Percentiles rank a stretch among this genome's conserved stretches.
These are phyloP conservation scores for Orientallactaga bullata DNA, from an alignment of 2,113 vertebrate species.

Conservation along the genomic window DNA sequence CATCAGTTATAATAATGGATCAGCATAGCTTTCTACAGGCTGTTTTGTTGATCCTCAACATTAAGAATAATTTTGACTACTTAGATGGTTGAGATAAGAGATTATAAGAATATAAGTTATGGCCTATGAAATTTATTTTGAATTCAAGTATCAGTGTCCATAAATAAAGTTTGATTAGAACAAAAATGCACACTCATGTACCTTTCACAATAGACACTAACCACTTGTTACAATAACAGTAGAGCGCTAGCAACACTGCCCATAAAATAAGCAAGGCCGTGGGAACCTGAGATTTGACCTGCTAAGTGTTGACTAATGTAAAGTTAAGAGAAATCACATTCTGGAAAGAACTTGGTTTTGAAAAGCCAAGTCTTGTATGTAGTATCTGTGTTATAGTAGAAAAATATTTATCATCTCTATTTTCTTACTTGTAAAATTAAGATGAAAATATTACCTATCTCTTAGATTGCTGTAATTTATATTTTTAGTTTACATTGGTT, in stretches of 20 bases:
- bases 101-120: background rate
- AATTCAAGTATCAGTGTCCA: slow-evolving; percentile 4
- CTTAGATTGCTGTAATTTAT: background rate
- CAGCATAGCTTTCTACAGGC: background rate
- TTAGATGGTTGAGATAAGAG: background rate
- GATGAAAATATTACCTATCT: background rate
- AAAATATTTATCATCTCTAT: background rate
- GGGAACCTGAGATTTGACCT: background rate
- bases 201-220: background rate
- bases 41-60: background rate
- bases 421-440: background rate
- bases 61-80: background rate
- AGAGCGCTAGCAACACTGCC: background rate
- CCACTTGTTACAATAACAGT: background rate
- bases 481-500: background rate
- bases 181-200: background rate
- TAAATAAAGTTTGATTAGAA: background rate
- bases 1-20: background rate
- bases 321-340: background rate
- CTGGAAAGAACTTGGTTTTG: background rate
- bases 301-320: background rate
- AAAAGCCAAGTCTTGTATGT: background rate
- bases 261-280: background rate
- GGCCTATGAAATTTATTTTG: background rate
- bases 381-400: background rate